A percentile compares a stretch with the other conserved stretches of the same genome.
These are phyloP conservation scores for Ophioderma brevispina DNA, from an alignment of 35 echinoderm and acorn worm species.

Conservation along the genomic window DNA sequence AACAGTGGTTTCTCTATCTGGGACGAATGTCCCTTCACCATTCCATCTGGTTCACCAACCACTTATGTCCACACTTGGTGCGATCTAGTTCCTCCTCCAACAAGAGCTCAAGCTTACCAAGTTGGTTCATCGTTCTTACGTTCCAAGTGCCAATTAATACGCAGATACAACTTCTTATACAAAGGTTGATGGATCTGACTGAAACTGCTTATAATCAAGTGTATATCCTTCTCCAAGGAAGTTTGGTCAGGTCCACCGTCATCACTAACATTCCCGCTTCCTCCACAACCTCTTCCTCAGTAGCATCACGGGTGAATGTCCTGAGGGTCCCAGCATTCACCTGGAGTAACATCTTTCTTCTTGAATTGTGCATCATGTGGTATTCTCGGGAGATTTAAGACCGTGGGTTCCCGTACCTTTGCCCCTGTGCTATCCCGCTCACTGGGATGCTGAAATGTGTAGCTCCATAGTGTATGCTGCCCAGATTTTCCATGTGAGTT, in stretches of 20 bases:
- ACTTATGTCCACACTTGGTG: not conserved
- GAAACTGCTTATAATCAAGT: not conserved
- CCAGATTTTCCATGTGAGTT: not conserved
- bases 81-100: not conserved
- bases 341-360: no score
- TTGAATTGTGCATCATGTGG: constrained; percentile 4
- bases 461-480: no score
- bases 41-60: constrained; percentile 5
- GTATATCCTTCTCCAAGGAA: constrained; percentile 11
- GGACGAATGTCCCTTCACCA: not conserved
- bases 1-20: no score
- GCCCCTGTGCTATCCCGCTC: not conserved
- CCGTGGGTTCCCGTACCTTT: constrained; percentile 17
- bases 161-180: not conserved
- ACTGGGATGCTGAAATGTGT: not conserved
- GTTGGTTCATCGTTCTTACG: constrained; percentile 1
- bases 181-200: constrained; percentile 7
- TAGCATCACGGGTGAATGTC: constrained; percentile 25
- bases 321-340: not conserved
- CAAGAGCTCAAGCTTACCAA: not conserved
- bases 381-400: not conserved
- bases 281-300: constrained; percentile 36
- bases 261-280: not conserved
- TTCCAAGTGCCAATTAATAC: constrained; percentile 33
- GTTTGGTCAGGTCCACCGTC: constrained; percentile 4